Percentiles rank a stretch among this genome's conserved stretches.
phyloP scores from a whole-genome alignment of 1,140 invertebrate species.

The Brachionus angularis region DNA sequence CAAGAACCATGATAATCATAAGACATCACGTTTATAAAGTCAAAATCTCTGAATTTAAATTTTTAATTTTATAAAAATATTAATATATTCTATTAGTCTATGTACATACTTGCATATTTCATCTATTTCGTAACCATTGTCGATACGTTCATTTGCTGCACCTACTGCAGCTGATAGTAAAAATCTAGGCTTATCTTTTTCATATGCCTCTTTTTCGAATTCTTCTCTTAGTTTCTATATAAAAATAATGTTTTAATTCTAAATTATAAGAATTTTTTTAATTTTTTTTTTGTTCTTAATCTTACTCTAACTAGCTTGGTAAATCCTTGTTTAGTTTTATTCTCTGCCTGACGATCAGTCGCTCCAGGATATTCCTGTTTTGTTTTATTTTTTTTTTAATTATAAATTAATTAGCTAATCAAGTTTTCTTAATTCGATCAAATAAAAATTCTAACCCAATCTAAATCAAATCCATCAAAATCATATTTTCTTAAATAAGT shows the following conservation, averaged over 20 bases:
- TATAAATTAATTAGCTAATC: no score
- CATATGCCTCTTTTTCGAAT: slow-evolving; percentile 43
- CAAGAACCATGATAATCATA: slow-evolving; percentile 81
- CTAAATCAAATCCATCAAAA: slow-evolving; percentile 46
- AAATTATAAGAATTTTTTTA: not conserved
- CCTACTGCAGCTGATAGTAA: slow-evolving; percentile 61
- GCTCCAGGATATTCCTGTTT: slow-evolving; percentile 43
- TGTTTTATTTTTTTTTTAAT: not conserved
- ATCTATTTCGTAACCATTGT: slow-evolving; percentile 85
- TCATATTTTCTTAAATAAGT: slow-evolving; percentile 46
- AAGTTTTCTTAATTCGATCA: no score
- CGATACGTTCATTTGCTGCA: slow-evolving; percentile 76
- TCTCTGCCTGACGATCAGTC: slow-evolving; percentile 39
- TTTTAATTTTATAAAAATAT: not conserved
- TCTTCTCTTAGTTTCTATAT: slow-evolving; percentile 42
- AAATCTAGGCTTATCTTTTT: slow-evolving; percentile 30
- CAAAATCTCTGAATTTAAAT: slow-evolving; percentile 67
- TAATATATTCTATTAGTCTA: not conserved
- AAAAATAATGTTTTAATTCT: not conserved
- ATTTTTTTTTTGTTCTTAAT: not conserved
- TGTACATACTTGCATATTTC: slow-evolving; percentile 70
- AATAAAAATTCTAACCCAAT: not conserved
- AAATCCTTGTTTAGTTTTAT: slow-evolving; percentile 24
- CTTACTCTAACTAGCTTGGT: slow-evolving; percentile 28
- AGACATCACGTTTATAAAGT: slow-evolving; percentile 87